Percentiles rank a stretch among this genome's conserved stretches.
Conservation (phyloP, 1,140 invertebrate species). For the Hydropsyche tenuis region DNA sequence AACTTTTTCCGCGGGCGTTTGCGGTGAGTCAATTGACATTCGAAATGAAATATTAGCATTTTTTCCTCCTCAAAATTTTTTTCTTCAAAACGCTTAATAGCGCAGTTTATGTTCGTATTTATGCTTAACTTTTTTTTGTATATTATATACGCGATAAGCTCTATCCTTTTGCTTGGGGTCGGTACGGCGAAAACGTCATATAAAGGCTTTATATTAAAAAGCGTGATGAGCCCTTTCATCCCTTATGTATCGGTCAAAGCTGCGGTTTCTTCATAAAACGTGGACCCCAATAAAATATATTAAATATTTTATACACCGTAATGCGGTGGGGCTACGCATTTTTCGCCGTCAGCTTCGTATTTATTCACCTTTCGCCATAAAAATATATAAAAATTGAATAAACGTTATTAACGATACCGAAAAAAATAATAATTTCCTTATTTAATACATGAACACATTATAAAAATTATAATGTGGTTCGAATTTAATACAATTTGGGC, state of each 20-base stretch:
- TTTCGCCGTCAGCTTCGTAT: not conserved
- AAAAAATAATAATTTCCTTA: too few species aligned
- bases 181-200: slow-evolving; percentile 2
- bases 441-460: too few species aligned
- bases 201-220: slow-evolving; percentile 26
- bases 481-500: slow-evolving; percentile 1
- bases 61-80: not conserved
- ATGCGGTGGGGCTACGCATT: not conserved
- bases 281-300: slow-evolving; percentile 25
- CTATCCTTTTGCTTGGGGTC: not conserved
- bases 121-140: not conserved
- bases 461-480: too few species aligned
- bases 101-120: not conserved
- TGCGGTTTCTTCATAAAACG: slow-evolving; percentile 17
- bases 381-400: too few species aligned
- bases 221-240: slow-evolving; percentile 15
- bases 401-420: too few species aligned
- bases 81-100: not conserved
- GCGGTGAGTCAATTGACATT: slow-evolving; percentile 7
- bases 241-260: slow-evolving; percentile 20
- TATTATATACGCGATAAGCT: not conserved
- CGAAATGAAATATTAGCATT: not conserved
- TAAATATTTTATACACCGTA: slow-evolving; percentile 23
- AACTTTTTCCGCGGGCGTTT: slow-evolving; percentile 8
- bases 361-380: not conserved